These are phyloP conservation scores for Pantala flavescens DNA, from an alignment of 1,140 invertebrate genomes.

Conservation along the genomic window DNA sequence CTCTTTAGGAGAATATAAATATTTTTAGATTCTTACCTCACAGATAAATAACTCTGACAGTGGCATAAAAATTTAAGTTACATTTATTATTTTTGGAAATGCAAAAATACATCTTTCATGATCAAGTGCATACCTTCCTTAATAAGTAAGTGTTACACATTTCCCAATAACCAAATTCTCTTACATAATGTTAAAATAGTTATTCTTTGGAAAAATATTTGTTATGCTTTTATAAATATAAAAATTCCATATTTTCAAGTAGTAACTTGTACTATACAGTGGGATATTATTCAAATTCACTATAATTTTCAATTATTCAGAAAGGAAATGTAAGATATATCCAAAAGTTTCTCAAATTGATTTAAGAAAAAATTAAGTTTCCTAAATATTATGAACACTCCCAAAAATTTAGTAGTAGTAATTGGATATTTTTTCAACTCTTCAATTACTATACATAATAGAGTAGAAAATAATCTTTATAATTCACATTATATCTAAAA, in stretches of 20 bases:
- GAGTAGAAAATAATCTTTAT: too few species aligned
- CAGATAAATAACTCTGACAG: background rate
- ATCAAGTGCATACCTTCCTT: background rate
- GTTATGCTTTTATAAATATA: background rate
- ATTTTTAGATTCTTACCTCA: background rate
- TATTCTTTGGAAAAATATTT: background rate
- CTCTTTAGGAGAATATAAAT: too few species aligned
- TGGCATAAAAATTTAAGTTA: background rate
- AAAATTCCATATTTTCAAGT: background rate
- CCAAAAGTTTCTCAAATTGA: background rate
- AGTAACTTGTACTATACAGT: background rate
- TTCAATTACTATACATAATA: too few species aligned
- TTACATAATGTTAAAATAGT: background rate
- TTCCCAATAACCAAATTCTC: background rate
- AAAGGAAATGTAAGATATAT: background rate
- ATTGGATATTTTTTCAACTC: too few species aligned
- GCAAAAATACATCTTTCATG: slow-evolving; percentile 4
- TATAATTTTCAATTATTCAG: background rate
- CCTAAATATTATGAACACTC: too few species aligned
- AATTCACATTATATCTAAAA: too few species aligned
- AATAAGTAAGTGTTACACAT: background rate
- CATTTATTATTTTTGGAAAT: background rate
- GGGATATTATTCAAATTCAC: background rate
- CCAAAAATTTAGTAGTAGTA: too few species aligned
- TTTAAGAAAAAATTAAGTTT: background rate